Evolutionary conservation across 2,888 invertebrate genomes (phyloP), one percentile per base, ranked within the genome.

Genomic region (Masnerella sp.): DNA sequence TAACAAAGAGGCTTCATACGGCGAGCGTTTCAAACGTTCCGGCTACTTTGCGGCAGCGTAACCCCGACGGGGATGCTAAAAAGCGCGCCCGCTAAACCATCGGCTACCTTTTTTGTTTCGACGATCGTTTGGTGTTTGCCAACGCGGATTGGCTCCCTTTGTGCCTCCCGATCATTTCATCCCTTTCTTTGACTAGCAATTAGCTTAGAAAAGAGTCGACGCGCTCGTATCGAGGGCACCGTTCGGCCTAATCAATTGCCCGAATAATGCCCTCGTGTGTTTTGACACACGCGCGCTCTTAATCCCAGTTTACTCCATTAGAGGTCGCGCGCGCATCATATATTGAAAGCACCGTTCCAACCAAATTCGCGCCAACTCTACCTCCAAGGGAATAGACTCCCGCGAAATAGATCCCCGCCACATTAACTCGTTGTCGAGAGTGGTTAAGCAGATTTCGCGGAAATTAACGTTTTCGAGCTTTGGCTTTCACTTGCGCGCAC

Each of bases 1-100:
- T 70, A 70, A 70, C 70, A 64, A 56, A 70, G 56, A 64, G 62
- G 56, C 70, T 64, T 56, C 56, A 58, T 62, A 62, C 56, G 62
- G 43, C 62, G 51, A 70, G 64, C 64, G 64, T 58, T 64, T 70
- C 36, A 56, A 64, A 70, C 58, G 43, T 62, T 43, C 58, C 61
- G 42, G 52, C 70, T 58, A 56, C 51, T 70, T 64, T 51, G 70
- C 43, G 62, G 58, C 17, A 40, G 58, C 58, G 62, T 70, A 49
- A 64, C 58, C 51, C 20, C 15, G n/a, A 36, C 47, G 36, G 42
- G 30, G 22, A 49, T 49, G 15, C 34, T 45, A 11, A 38, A 65
- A 65, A 45, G 30, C 38, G 11, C 58, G 15, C 12, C 17, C 34
- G 11, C 54, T 54, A 54, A 56, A 54, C 49, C 58, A 28, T n/a